Percentiles rank a stretch among this genome's conserved stretches.
phyloP scores from a whole-genome alignment of 2,113 vertebrate species.

The Syngnathus typhle region DNA sequence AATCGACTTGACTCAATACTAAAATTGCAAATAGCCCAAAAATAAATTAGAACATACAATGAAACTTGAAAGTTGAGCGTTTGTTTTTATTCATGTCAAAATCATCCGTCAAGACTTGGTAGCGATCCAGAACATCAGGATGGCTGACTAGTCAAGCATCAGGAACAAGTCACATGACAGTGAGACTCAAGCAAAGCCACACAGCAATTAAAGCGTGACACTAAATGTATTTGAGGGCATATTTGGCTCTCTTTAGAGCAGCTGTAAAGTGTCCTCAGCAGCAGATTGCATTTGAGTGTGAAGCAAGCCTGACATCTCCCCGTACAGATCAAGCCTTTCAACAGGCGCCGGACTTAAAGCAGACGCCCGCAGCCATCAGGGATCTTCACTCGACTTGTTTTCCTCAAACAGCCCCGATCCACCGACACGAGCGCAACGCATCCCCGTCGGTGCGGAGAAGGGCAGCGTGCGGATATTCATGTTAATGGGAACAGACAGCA shows the following conservation, averaged over 20 bases:
- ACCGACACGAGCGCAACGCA: constrained; percentile 38
- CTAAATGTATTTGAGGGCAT: constrained; percentile 5
- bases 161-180: neutral
- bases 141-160: neutral
- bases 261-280: constrained; percentile 46
- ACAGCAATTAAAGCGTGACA: constrained; percentile 31
- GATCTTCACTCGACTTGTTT: constrained; percentile 40
- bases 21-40: no score
- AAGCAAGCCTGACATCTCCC: constrained; percentile 56
- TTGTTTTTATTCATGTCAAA: neutral
- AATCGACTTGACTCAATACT: no score
- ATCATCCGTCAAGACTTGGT: neutral
- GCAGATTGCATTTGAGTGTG: constrained; percentile 46
- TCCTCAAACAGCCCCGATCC: constrained; percentile 44
- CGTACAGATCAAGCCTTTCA: constrained; percentile 56
- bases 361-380: constrained; percentile 49
- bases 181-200: neutral
- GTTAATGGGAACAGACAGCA: constrained; percentile 71
- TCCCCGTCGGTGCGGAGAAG: constrained; percentile 43
- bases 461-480: constrained; percentile 48
- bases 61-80: neutral
- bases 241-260: constrained; percentile 25
- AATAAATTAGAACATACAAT: no score
- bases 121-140: neutral
- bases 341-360: constrained; percentile 48